These are phyloP conservation scores for Barypeithes pellucidus DNA, from an alignment of 2,888 invertebrate species.

Conservation along the genomic window DNA sequence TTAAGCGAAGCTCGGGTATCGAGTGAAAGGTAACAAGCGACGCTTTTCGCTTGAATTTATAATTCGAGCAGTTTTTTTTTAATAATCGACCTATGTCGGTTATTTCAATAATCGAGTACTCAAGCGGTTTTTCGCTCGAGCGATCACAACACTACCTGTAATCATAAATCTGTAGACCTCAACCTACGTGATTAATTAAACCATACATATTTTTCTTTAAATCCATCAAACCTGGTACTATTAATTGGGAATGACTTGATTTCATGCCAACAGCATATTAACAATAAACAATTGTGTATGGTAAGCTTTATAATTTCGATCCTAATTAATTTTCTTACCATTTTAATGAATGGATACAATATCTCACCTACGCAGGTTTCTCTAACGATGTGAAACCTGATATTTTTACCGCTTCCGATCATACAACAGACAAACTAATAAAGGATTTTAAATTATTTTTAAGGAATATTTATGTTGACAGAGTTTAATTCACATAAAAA, in stretches of 20 bases:
- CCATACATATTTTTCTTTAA: not conserved
- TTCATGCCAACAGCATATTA: conserved; percentile 8
- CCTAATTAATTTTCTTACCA: conserved; percentile 37
- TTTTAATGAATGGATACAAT: conserved; percentile 37
- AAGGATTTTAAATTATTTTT: conserved; percentile 17
- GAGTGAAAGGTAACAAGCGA: too few relatives aligned
- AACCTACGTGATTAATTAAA: not conserved
- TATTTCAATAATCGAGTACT: too few relatives aligned
- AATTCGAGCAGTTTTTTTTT: too few relatives aligned
- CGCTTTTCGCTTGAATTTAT: too few relatives aligned
- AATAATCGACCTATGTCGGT: too few relatives aligned
- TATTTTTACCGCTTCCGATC: conserved; percentile 44
- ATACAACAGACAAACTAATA: conserved; percentile 20
- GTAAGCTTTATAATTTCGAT: conserved; percentile 29
- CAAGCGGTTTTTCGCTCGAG: too few relatives aligned
- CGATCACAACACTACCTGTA: too few relatives aligned
- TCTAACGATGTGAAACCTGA: conserved; percentile 43
- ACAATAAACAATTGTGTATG: conserved; percentile 27
- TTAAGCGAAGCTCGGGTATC: too few relatives aligned
- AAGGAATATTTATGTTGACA: conserved; percentile 65
- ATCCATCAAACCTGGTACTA: conserved; percentile 1
- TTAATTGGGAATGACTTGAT: conserved; percentile 16
- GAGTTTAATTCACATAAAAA: conserved; percentile 67
- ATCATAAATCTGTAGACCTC: not conserved
- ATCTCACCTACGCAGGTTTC: conserved; percentile 39